A percentile compares a stretch with the other conserved stretches of the same genome.
phyloP scores from a whole-genome alignment of 2,888 invertebrate species.

The Rhabditoides inermis region DNA sequence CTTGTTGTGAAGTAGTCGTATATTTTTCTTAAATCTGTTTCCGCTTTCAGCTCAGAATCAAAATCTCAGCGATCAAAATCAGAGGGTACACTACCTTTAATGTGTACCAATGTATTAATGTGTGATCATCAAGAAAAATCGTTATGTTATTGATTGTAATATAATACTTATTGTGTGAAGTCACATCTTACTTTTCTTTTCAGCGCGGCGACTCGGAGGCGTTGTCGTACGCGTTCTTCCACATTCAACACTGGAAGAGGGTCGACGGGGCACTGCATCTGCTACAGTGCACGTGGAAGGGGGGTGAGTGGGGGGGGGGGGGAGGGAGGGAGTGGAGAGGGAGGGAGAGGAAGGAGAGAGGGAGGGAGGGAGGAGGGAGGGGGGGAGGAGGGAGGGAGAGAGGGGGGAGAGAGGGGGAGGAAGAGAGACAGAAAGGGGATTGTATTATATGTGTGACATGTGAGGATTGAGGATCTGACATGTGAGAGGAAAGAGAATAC shows the following conservation, averaged over 20 bases:
- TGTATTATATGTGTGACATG: too few relatives aligned
- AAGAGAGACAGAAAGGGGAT: not conserved
- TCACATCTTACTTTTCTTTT: not conserved
- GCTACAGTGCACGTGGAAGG: conserved; percentile 84
- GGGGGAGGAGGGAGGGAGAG: not conserved
- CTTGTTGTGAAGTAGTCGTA: too few relatives aligned
- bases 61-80: too few relatives aligned
- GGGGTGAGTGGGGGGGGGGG: conserved; percentile 58
- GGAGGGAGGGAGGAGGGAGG: not conserved
- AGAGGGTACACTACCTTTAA: too few relatives aligned
- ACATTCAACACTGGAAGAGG: conserved; percentile 88
- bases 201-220: conserved; percentile 82
- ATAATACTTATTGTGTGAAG: not conserved
- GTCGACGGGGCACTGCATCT: conserved; percentile 87
- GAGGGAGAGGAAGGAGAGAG: not conserved
- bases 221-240: conserved; percentile 88
- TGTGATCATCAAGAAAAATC: not conserved
- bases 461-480: too few relatives aligned
- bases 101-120: not conserved
- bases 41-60: too few relatives aligned
- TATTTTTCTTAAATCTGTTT: too few relatives aligned
- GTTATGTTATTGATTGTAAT: not conserved
- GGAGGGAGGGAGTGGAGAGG: too few relatives aligned
- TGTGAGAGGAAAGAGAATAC: too few relatives aligned
- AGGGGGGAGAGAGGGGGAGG: not conserved